Conservation (phyloP, 2,888 invertebrate species). For the Lasioglossum calceatum region DNA sequence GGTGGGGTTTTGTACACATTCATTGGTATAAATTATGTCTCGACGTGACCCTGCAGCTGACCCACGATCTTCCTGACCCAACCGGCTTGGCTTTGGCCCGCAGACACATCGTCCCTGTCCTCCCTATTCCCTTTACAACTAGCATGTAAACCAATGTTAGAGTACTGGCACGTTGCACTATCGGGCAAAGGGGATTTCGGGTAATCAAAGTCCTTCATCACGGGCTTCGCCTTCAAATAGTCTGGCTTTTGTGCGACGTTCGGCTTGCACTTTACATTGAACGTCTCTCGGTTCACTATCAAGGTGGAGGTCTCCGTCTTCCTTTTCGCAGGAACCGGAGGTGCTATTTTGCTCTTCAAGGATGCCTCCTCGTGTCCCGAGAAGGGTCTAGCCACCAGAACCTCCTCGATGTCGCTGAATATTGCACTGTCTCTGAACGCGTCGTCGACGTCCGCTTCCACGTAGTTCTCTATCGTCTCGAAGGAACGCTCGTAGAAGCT, state of each 20-base stretch:
- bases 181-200: constrained; percentile 12
- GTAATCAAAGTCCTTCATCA: constrained; percentile 46
- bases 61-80: constrained; percentile 83
- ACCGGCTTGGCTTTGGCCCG: constrained; percentile 82
- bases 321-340: constrained; percentile 77
- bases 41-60: constrained; percentile 80
- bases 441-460: constrained; percentile 87
- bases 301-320: constrained; percentile 52
- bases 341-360: constrained; percentile 70
- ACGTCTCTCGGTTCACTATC: neutral
- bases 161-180: constrained; percentile 13
- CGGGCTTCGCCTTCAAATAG: constrained; percentile 70
- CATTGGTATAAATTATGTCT: constrained; percentile 75
- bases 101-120: constrained; percentile 80
- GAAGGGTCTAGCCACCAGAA: constrained; percentile 56
- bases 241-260: constrained; percentile 77
- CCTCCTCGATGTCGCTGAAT: constrained; percentile 91
- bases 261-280: constrained; percentile 68
- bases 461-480: constrained; percentile 90
- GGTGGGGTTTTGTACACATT: constrained; percentile 53
- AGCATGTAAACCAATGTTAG: constrained; percentile 8
- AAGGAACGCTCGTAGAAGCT: constrained; percentile 92
- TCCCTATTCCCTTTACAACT: constrained; percentile 40
- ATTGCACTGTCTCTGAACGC: constrained; percentile 93
- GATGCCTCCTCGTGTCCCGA: constrained; percentile 33